Conservation (phyloP, 2,888 invertebrate genomes). For the Tiliacea citrago region DNA sequence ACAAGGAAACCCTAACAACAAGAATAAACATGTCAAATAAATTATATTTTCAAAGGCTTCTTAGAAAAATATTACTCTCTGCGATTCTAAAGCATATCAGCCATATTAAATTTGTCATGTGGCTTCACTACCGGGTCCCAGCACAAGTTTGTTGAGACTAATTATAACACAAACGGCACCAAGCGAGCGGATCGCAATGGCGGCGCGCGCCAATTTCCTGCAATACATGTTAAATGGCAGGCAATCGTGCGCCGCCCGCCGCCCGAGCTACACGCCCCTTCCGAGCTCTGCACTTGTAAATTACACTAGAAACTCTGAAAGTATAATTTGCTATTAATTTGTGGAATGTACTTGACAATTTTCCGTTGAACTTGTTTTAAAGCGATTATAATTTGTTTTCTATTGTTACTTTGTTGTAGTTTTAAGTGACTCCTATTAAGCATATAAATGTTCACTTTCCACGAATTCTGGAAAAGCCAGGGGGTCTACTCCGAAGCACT, state of each 20-base stretch:
- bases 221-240: constrained; percentile 80
- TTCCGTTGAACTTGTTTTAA: constrained; percentile 22
- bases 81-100: constrained; percentile 6
- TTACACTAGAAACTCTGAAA: constrained; percentile 43
- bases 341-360: constrained; percentile 15
- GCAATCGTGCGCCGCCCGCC: constrained; percentile 72
- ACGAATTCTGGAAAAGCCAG: not conserved
- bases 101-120: constrained; percentile 38
- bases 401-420: constrained; percentile 8
- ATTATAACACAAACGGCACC: constrained; percentile 74
- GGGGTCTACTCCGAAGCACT: too few relatives aligned
- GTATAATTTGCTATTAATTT: constrained; percentile 51
- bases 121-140: constrained; percentile 43
- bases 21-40: not conserved
- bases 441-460: constrained; percentile 1
- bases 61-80: not conserved
- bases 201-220: constrained; percentile 81
- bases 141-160: constrained; percentile 73
- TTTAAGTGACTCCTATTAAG: not conserved
- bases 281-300: constrained; percentile 57
- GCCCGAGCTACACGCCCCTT: constrained; percentile 63
- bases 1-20: too few relatives aligned
- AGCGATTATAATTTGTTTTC: constrained; percentile 16
- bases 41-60: not conserved
- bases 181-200: constrained; percentile 71